Evolutionary conservation across 2,797 vertebrate genomes (phyloP).

Genomic region (Schizopygopsis pylzovi): DNA sequence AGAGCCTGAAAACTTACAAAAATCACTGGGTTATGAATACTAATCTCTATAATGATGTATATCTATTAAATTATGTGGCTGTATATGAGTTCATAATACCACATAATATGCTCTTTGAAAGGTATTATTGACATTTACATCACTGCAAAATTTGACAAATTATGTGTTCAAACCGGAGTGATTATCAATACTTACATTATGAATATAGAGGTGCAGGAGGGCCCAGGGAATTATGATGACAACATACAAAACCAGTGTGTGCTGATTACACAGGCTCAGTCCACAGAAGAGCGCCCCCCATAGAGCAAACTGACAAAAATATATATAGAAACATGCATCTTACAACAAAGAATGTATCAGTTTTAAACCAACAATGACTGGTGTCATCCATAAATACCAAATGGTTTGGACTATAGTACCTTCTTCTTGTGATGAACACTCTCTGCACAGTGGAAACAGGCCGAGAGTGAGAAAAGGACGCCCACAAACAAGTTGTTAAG

Average conservation of each 20-base stretch:
- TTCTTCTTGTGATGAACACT: constrained; percentile 84
- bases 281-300: constrained; percentile 92
- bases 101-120: neutral
- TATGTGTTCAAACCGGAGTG: neutral
- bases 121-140: neutral
- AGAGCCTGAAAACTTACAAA: constrained; percentile 19
- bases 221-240: constrained; percentile 88
- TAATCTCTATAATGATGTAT: constrained; percentile 9
- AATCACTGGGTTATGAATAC: constrained; percentile 36
- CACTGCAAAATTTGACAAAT: neutral
- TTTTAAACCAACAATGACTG: neutral
- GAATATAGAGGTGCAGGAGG: constrained; percentile 78
- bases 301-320: constrained; percentile 79
- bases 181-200: constrained; percentile 76
- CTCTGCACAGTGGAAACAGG: constrained; percentile 83
- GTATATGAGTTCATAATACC: neutral
- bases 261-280: constrained; percentile 94
- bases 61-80: neutral
- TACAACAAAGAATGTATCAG: neutral
- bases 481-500: constrained; percentile 97
- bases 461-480: constrained; percentile 87
- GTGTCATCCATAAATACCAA: neutral
- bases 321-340: neutral
- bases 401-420: constrained; percentile 74
- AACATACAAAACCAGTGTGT: constrained; percentile 90